phyloP scores from a whole-genome alignment of 2,888 invertebrate species.

The Pachliopta kotzebuea region DNA sequence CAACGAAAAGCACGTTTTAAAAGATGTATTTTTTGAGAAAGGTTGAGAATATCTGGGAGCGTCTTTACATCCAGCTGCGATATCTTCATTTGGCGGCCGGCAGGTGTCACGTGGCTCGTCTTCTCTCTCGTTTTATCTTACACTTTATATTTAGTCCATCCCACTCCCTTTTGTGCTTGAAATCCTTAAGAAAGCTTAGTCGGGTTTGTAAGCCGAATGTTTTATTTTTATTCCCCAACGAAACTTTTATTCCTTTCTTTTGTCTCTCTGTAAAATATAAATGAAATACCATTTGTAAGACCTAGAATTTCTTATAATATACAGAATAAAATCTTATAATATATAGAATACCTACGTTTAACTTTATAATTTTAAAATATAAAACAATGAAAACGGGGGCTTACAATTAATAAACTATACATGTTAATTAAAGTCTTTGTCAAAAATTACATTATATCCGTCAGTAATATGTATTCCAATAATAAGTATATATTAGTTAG shows the following conservation, averaged over 20 bases:
- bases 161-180: constrained; percentile 57
- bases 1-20: too few species aligned
- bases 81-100: constrained; percentile 79
- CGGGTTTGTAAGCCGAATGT: constrained; percentile 46
- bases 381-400: neutral
- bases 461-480: too few species aligned
- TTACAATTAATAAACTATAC: too few species aligned
- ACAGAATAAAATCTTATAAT: too few species aligned
- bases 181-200: constrained; percentile 64
- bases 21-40: too few species aligned
- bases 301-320: constrained; percentile 30
- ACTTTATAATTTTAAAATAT: neutral
- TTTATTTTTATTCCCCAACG: constrained; percentile 53
- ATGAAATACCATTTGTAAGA: constrained; percentile 49
- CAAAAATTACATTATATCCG: too few species aligned
- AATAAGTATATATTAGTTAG: too few species aligned
- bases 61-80: constrained; percentile 75
- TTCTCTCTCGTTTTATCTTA: constrained; percentile 45
- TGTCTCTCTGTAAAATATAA: constrained; percentile 60
- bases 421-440: too few species aligned
- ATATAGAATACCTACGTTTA: constrained; percentile 1
- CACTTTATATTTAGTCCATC: constrained; percentile 38
- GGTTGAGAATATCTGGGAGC: constrained; percentile 52
- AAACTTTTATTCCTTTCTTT: constrained; percentile 73
- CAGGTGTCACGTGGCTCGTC: constrained; percentile 75